Base-by-base conservation (phyloP, 2,113 vertebrate species). In the Gambusia affinis region DNA sequence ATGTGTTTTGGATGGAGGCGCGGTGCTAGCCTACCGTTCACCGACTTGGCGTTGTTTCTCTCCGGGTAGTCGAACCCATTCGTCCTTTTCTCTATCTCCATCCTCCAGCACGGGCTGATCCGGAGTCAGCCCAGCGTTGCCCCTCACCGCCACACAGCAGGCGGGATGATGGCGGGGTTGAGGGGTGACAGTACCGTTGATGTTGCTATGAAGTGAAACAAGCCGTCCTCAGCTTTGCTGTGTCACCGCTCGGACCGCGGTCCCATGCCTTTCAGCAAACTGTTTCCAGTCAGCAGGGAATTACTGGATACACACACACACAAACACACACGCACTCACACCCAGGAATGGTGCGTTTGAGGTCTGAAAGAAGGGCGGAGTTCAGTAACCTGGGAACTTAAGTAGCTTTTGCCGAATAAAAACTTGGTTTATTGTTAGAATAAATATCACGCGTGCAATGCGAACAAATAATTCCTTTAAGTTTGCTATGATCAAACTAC, bases 1-100 rank as follows among this genome's bases (percentile, higher is more conserved):
- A n/a, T 57, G 51, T 57, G 51, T 57, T 57, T 57, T 8, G 24
- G 33, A 24, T 6, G 28, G 54, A 30, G 67, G 24, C 28, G 51
- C 0, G 31, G 31, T 0, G 85, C 30, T 27, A 19, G 57, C 94
- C 60, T 88, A 95, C 92, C 93, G 87, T 71, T 87, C 4, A 82
- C 90, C 35, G 93, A 83, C 89, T 94, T 94, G 76, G 81, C 72
- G 84, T 85, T 82, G 89, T 74, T 93, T 76, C 87, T 89, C 83
- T 94, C 94, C 73, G 91, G 80, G 88, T 90, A 95, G 63, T 95
- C 91, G 87, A 94, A 95, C 85, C 93, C 92, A 76, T 85, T 94
- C 68, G 87, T 83, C 87, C 93, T 85, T 75, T 94, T 93, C 80
- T 95, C 94, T 80, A 94, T 78, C 90, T 95, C 94, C 94, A 95